Evolutionary conservation across 2,113 vertebrate genomes (phyloP), one percentile per base, ranked within the genome.

Genomic region (Solenodon paradoxus): DNA sequence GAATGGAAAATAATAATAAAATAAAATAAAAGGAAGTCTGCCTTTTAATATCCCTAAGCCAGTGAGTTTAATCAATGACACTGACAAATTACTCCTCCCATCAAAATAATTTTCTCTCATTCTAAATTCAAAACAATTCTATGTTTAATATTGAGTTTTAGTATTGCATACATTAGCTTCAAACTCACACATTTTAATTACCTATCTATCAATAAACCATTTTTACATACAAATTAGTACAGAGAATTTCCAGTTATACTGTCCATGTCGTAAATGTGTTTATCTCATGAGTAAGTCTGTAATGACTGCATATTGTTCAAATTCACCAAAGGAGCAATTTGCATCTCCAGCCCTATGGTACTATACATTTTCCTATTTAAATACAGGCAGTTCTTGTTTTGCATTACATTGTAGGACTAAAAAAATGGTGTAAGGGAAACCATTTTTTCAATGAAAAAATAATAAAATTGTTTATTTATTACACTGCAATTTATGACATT

Each of bases 211-310:
- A 81, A 53, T 63, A 95, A 81, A 72, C 72, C 77, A 59, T 88
- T 92, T 74, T 88, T 81, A 75, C 30, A 66, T 40, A 32, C 32
- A 96, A 89, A 88, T 86, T 68, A 86, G 92, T 85, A 90, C 79
- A 82, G 55, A 78, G 47, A 95, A 84, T 72, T 92, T 12, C 35
- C 42, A 79, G 4, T 30, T 57, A 59, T 20, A 82, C 1, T 68
- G 55, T 61, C 63, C 72, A 28, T 11, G 49, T 19, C 35, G 30
- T 72, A 72, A 96, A 66, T 45, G 32, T 87, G 45, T 79, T 86
- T 87, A 38, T 80, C 57, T 71, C 32, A 28, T 6, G 11, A 47
- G 59, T 69, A 85, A 68, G 40, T 89, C 38, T 82, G 26, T 24
- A 63, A 71, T 45, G n/a, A 86, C 47, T 68, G 59, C 47, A 51